Percentiles rank a stretch among this genome's conserved stretches.
These are phyloP conservation scores for Drosophila erecta DNA, from an alignment of 1,140 invertebrate genomes.

Conservation along the genomic window DNA sequence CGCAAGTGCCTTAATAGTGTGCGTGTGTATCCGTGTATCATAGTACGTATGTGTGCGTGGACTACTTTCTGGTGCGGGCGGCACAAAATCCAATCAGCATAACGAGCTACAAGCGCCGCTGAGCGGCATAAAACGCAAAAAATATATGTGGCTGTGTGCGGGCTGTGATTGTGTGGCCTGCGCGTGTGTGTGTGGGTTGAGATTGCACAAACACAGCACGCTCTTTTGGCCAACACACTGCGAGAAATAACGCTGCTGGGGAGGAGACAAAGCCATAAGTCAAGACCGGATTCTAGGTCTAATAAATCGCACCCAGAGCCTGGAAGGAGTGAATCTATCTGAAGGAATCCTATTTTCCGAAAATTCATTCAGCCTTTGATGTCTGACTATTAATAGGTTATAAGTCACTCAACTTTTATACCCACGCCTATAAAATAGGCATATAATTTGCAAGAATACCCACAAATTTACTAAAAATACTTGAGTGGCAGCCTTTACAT, in stretches of 20 bases:
- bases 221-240: conserved; percentile 39
- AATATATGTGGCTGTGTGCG: conserved; percentile 47
- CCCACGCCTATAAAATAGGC: too few species aligned
- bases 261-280: conserved; percentile 1
- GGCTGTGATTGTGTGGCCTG: conserved; percentile 40
- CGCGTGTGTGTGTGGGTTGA: conserved; percentile 19
- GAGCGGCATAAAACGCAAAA: conserved; percentile 79
- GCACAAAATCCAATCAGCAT: conserved; percentile 84
- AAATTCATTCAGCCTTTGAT: too few species aligned
- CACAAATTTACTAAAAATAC: too few species aligned
- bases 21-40: conserved; percentile 46
- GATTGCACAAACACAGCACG: conserved; percentile 42
- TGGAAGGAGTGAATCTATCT: neutral
- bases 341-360: too few species aligned
- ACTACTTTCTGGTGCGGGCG: conserved; percentile 77
- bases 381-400: too few species aligned
- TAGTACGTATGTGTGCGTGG: conserved; percentile 50
- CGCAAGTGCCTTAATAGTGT: conserved; percentile 75
- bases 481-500: too few species aligned
- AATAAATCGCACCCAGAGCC: conserved; percentile 4
- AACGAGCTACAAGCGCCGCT: conserved; percentile 80
- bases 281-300: neutral
- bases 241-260: conserved; percentile 24
- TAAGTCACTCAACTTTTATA: too few species aligned
- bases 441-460: too few species aligned